A percentile compares a stretch with the other conserved stretches of the same genome.
Conservation (phyloP, 2,888 invertebrate genomes). For the Diadromus collaris region DNA sequence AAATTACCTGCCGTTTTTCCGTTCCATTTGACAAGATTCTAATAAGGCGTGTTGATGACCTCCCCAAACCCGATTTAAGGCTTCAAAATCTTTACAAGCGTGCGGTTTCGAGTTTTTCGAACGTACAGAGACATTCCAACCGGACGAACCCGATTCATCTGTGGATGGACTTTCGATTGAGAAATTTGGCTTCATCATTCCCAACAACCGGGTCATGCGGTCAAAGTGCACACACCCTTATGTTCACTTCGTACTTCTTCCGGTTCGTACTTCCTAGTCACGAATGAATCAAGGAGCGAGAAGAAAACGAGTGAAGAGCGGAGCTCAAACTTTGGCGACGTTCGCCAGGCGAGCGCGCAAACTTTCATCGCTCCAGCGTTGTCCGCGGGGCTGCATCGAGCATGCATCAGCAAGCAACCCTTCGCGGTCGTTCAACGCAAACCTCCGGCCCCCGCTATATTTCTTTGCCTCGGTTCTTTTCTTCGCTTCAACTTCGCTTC, state of each 20-base stretch:
- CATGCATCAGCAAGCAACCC: slow-evolving; percentile 22
- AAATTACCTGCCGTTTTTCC: background rate
- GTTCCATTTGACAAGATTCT: background rate
- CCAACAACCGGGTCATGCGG: background rate
- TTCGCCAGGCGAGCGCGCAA: slow-evolving; percentile 18
- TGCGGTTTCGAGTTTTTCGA: background rate
- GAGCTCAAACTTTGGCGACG: slow-evolving; percentile 43
- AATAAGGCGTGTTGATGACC: background rate
- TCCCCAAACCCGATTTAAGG: background rate
- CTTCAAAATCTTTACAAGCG: background rate
- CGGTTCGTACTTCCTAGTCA: slow-evolving; percentile 10
- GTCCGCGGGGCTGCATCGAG: slow-evolving; percentile 10
- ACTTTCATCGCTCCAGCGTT: slow-evolving; percentile 29
- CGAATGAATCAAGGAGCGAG: slow-evolving; percentile 25
- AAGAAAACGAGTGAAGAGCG: background rate
- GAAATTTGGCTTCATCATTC: background rate
- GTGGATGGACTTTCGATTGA: background rate
- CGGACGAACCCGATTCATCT: background rate
- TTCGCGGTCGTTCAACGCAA: slow-evolving; percentile 29
- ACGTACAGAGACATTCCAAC: no score
- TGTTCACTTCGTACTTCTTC: background rate
- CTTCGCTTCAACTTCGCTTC: slow-evolving; percentile 40
- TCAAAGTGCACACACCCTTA: background rate
- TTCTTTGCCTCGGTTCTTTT: slow-evolving; percentile 18
- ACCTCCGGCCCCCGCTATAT: background rate